Evolutionary conservation across 2,113 vertebrate species (phyloP), one percentile per base, ranked within the genome.

Genomic region (Gobio gobio): DNA sequence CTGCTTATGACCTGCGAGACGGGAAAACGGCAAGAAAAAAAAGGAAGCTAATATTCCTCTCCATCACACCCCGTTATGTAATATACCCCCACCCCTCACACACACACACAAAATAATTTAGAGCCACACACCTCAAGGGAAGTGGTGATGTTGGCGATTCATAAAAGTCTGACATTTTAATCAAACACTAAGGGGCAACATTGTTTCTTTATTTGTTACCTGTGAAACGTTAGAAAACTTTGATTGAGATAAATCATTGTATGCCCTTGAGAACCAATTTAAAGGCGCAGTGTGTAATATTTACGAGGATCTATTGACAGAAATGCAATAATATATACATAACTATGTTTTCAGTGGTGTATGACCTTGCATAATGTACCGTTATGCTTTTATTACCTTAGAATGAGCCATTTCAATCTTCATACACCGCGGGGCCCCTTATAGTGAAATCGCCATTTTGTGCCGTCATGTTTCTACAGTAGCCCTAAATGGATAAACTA

Each of bases 1-100:
- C 81, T 64, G 76, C 83, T 86, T 90, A 86, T 29, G 56, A 81
- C 72, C 54, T 58, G 18, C 16, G n/a, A 74, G 77, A 29, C 14
- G 29, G 33, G 26, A 47, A 66, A 68, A 74, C 43, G 13, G 47
- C 16, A 4, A 49, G n/a, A 18, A 20, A 54, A 51, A 29, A 66
- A 26, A 47, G 43, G 4, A 56, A n/a, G 49, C 29, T 83, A 36
- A 73, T 61, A 43, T 64, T 79, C 63, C 64, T 87, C 66, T 83
- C 80, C 56, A 83, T 88, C 45, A 82, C 18, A 85, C 54, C 45
- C 10, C 3, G 24, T 73, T 86, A 76, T 84, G 78, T 81, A 66
- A 81, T 33, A 29, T 63, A 81, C 0, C 22, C 36, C 51, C 16
- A 5, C 16, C 16, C 49, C 13, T 13, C 16, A 18, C 70, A 47